Conservation (phyloP, 1,140 invertebrate species). For the Xylocopa sonorina region DNA sequence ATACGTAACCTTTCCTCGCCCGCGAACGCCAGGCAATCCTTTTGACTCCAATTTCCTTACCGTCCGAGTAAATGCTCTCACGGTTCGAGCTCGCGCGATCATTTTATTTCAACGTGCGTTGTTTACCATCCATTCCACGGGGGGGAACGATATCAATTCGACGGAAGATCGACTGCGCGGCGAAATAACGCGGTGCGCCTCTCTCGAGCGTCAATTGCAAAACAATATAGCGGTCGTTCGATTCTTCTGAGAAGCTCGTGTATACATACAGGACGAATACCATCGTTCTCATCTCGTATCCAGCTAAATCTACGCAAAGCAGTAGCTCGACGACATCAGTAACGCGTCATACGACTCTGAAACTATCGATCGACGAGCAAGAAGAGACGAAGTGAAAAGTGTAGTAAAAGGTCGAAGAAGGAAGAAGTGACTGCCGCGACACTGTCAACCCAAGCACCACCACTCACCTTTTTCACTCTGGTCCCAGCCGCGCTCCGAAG, state of each 20-base stretch:
- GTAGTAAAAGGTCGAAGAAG: neutral
- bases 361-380: neutral
- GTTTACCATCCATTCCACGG: neutral
- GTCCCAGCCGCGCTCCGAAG: neutral
- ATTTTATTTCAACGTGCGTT: neutral
- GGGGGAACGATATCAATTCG: neutral
- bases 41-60: neutral
- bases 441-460: neutral
- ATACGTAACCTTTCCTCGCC: neutral
- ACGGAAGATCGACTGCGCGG: neutral
- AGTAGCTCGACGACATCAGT: too few species aligned
- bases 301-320: too few species aligned
- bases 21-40: neutral
- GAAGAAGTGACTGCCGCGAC: neutral
- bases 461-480: constrained; percentile 33
- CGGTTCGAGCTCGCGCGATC: neutral
- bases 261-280: constrained; percentile 1
- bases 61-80: too few species aligned
- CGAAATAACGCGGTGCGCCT: neutral
- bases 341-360: too few species aligned
- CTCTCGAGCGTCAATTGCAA: neutral
- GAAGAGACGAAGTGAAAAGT: neutral
- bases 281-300: neutral
- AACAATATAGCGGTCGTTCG: neutral
- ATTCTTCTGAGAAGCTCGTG: too few species aligned